phyloP scores from a whole-genome alignment of 2,113 vertebrate species.

The Strigops habroptila region DNA sequence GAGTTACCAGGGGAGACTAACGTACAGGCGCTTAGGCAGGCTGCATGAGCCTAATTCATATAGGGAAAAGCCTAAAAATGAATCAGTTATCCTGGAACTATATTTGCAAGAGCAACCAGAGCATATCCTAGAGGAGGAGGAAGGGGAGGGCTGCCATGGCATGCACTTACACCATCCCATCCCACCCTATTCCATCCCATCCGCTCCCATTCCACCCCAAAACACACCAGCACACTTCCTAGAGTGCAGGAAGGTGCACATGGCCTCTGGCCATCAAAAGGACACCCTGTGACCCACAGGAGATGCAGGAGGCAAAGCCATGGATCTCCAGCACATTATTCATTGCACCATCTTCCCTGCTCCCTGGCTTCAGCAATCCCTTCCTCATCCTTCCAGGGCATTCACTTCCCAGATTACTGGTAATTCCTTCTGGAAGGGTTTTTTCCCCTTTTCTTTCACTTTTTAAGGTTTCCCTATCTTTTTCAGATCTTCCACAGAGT shows the following conservation, averaged over 20 bases:
- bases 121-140: not conserved
- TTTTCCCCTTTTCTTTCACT: not conserved
- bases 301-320: not conserved
- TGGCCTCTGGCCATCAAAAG: not conserved
- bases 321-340: not conserved
- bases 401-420: not conserved
- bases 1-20: not conserved
- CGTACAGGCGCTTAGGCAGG: not conserved
- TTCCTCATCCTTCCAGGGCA: not conserved
- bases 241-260: not conserved
- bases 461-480: not conserved
- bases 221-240: not conserved
- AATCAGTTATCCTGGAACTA: not conserved
- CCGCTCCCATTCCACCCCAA: not conserved
- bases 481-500: not conserved
- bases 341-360: not conserved
- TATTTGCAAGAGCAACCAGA: not conserved
- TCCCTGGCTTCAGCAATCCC: not conserved
- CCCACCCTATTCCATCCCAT: not conserved
- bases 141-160: not conserved
- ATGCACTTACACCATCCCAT: not conserved
- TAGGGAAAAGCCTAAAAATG: not conserved
- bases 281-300: not conserved
- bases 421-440: not conserved
- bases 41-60: not conserved